Conservation (phyloP, 2,797 vertebrate genomes). For the Podarcis siculus region DNA sequence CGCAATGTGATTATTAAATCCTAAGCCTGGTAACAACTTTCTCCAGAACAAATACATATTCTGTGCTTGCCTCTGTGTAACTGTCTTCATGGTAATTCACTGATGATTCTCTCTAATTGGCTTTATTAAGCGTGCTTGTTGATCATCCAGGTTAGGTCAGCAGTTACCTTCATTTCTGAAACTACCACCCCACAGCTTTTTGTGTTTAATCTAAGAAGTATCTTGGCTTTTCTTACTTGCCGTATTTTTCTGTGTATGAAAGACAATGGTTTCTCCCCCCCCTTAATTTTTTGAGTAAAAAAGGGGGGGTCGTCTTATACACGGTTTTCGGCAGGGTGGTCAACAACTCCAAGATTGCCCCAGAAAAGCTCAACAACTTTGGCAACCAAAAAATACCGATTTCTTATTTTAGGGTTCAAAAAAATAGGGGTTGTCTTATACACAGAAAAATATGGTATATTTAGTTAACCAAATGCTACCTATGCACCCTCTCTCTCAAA, state of each 20-base stretch:
- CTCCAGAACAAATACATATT: background rate
- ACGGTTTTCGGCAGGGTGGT: too few species aligned
- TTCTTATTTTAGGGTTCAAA: too few species aligned
- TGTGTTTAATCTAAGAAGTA: background rate
- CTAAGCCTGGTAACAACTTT: background rate
- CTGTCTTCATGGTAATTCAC: slow-evolving; percentile 1
- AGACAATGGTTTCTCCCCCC: too few species aligned
- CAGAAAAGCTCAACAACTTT: too few species aligned
- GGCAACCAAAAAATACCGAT: too few species aligned
- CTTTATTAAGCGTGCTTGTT: background rate
- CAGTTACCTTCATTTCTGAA: background rate
- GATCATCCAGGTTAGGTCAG: background rate
- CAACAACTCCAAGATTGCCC: too few species aligned
- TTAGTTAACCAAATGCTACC: background rate
- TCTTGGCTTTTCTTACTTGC: background rate
- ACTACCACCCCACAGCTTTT: background rate
- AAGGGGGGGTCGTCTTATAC: too few species aligned
- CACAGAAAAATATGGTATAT: background rate
- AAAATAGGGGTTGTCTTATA: too few species aligned
- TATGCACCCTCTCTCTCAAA: background rate
- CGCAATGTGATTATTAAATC: background rate
- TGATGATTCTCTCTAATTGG: background rate
- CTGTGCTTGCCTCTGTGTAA: background rate
- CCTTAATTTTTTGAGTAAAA: too few species aligned
- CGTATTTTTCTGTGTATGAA: too few species aligned